Conservation (phyloP, 30 jellyfish, hydroid and myxozoan species). For the Mastigias papua region DNA sequence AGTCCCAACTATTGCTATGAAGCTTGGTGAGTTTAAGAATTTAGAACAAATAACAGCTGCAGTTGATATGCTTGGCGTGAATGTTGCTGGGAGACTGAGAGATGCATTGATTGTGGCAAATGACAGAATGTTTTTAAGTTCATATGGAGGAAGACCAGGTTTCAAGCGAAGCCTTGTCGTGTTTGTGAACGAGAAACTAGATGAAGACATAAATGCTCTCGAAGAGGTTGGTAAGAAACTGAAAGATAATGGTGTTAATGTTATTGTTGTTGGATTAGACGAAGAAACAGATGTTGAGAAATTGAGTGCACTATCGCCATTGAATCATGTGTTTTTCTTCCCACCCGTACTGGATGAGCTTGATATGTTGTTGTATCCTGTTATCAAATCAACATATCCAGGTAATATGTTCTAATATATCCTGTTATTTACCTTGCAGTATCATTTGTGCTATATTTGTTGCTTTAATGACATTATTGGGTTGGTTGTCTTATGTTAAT, state of each 20-base stretch:
- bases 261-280: slow-evolving; percentile 67
- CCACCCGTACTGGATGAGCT: slow-evolving; percentile 74
- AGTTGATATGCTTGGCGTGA: background rate
- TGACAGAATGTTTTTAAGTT: slow-evolving; percentile 32
- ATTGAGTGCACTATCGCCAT: slow-evolving; percentile 44
- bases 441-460: too few species aligned
- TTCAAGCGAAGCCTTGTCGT: slow-evolving; percentile 65
- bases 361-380: slow-evolving; percentile 61
- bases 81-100: slow-evolving; percentile 11
- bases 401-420: slow-evolving; percentile 42
- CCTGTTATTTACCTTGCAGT: too few species aligned
- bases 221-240: slow-evolving; percentile 31
- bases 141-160: slow-evolving; percentile 84
- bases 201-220: slow-evolving; percentile 39
- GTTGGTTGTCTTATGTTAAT: too few species aligned
- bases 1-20: slow-evolving; percentile 42
- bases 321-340: slow-evolving; percentile 71
- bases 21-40: slow-evolving; percentile 27
- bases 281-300: slow-evolving; percentile 25
- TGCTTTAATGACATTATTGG: too few species aligned
- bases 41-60: background rate
- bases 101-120: slow-evolving; percentile 35
- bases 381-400: slow-evolving; percentile 53
- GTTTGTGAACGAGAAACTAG: slow-evolving; percentile 29
- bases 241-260: slow-evolving; percentile 58